A percentile compares a stretch with the other conserved stretches of the same genome.
phyloP scores from a whole-genome alignment of 2,888 invertebrate species.

The Melinopterus prodromus region DNA sequence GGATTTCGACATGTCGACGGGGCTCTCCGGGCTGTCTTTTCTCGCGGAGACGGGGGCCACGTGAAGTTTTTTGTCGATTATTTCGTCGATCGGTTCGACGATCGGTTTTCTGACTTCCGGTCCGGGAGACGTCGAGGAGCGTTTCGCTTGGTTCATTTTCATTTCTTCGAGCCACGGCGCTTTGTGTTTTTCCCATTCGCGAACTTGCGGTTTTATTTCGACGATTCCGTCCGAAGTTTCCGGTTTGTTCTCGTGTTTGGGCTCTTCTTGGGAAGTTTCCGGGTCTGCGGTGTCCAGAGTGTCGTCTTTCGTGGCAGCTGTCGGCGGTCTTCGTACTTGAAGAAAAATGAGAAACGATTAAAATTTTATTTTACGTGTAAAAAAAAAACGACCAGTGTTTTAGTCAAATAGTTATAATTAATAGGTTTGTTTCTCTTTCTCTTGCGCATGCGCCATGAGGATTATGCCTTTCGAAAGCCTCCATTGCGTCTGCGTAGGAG shows the following conservation, averaged over 20 bases:
- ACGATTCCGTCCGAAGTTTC: constrained; percentile 51
- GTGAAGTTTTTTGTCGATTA: constrained; percentile 33
- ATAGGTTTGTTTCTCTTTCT: too few species aligned
- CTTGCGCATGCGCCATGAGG: too few species aligned
- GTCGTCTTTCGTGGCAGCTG: constrained; percentile 28
- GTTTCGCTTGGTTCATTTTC: constrained; percentile 78
- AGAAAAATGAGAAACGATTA: too few species aligned
- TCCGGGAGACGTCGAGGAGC: constrained; percentile 63
- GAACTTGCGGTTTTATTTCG: constrained; percentile 66
- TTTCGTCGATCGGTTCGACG: constrained; percentile 53
- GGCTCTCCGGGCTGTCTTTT: constrained; percentile 44
- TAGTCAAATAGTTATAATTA: too few species aligned
- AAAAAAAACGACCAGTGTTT: too few species aligned
- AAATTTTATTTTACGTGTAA: too few species aligned
- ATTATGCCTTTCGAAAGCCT: too few species aligned
- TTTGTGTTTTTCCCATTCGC: constrained; percentile 77
- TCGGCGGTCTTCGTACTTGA: constrained; percentile 50
- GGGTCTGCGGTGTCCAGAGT: constrained; percentile 47
- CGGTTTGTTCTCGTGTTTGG: constrained; percentile 23
- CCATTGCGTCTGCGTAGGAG: too few species aligned
- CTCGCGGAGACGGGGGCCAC: constrained; percentile 32
- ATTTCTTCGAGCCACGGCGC: constrained; percentile 86
- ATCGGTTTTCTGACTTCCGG: constrained; percentile 51
- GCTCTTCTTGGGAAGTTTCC: constrained; percentile 41
- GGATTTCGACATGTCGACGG: constrained; percentile 51